A percentile compares a stretch with the other conserved stretches of the same genome.
Conservation (phyloP, 2,888 invertebrate species). For the Zygogramma bicolorata region DNA sequence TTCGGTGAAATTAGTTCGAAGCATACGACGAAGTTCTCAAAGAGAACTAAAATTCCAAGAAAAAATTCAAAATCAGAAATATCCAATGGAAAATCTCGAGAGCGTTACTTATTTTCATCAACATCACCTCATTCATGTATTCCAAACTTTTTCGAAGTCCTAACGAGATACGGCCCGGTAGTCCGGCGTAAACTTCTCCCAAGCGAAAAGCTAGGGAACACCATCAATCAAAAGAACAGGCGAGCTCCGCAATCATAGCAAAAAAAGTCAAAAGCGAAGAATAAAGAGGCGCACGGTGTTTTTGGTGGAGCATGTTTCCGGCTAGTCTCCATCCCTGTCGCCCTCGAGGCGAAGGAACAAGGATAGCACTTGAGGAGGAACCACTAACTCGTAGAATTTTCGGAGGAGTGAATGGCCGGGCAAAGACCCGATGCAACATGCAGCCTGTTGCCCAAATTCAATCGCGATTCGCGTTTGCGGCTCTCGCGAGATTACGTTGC, state of each 20-base stretch:
- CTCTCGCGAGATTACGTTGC: constrained; percentile 9
- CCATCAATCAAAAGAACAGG: constrained; percentile 38
- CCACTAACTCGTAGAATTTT: constrained; percentile 47
- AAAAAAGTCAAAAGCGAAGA: constrained; percentile 42
- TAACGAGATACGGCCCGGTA: neutral
- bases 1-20: too few relatives aligned
- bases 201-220: neutral
- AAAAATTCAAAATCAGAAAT: neutral
- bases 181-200: neutral
- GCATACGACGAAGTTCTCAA: too few relatives aligned
- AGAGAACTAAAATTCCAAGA: neutral
- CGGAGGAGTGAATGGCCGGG: constrained; percentile 64
- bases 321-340: constrained; percentile 44
- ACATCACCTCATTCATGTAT: neutral
- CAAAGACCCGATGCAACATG: constrained; percentile 58
- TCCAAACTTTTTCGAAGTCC: neutral
- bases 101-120: too few relatives aligned
- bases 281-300: constrained; percentile 31
- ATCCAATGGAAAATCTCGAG: too few relatives aligned
- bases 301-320: constrained; percentile 53
- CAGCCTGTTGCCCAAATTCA: constrained; percentile 13
- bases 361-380: constrained; percentile 42
- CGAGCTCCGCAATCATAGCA: constrained; percentile 42
- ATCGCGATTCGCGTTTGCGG: constrained; percentile 1
- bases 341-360: constrained; percentile 25